Base-by-base conservation (phyloP, 2,797 vertebrate species). In the Nyctibius grandis region DNA sequence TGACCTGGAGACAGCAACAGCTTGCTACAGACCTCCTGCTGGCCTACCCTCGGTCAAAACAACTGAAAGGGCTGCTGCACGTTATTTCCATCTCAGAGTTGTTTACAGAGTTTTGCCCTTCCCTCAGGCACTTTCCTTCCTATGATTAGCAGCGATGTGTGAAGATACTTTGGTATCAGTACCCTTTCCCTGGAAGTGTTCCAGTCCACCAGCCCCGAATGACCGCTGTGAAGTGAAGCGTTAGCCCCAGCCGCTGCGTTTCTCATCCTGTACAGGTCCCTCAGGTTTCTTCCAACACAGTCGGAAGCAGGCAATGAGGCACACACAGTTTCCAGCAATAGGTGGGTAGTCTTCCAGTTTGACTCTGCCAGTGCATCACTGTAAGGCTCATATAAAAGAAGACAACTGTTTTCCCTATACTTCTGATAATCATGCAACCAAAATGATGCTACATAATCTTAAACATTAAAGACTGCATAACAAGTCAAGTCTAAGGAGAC, bases 101-200 rank as follows among this genome's bases (percentile, higher is more conserved):
- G 95, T 97, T 96, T 96, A 97, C 67, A 15, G 77, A 79, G 80
- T 34, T 97, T 87, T 91, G 94, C 74, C 93, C 95, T 97, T 95
- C 95, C 96, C 94, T 82, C 80, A 19, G 95, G 89, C 94, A 70
- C 72, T 92, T 88, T 91, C 95, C 85, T 85, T 82, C 75, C 69
- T 72, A 74, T 57, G 50, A 91, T 93, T 92, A 94, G 90, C 94
- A 93, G 81, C 1, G 14, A 93, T 91, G 84, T 96, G 92, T 85
- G 88, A 94, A 96, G 95, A 96, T 91, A 87, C 93, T 96, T 47
- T 10, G 45, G 78, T 96, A 91, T 95, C 88, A 72, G 92, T 87
- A 74, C 88, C 51, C 81, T 85, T 97, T 94, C 80, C 76, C 86
- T 95, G 92, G 80, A 87, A 82, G 13, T 10, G 85, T 69, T 95